Conservation (phyloP, 53 echinoderm and acorn worm genomes). For the Henricia sp. region DNA sequence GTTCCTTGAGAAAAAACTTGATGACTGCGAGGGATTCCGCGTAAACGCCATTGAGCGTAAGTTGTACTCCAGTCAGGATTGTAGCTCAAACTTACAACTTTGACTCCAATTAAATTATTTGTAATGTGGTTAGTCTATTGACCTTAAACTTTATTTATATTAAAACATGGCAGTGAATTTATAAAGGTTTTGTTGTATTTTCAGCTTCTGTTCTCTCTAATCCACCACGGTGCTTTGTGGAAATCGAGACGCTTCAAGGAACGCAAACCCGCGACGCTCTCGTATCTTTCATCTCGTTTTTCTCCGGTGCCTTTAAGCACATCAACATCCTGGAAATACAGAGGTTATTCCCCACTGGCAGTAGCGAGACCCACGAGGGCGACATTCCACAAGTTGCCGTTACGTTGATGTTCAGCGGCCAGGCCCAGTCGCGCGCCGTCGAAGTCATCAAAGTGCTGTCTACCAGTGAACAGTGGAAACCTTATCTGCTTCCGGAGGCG, state of each 20-base stretch:
- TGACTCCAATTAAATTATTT: no score
- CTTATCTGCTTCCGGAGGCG: constrained; percentile 64
- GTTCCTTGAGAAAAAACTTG: constrained; percentile 73
- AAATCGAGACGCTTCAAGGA: constrained; percentile 78
- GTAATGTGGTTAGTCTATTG: no score
- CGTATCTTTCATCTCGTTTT: constrained; percentile 70
- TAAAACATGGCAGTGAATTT: no score
- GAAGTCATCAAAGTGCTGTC: constrained; percentile 68
- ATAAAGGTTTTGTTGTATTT: constrained; percentile 24
- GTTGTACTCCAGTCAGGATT: no score
- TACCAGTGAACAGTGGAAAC: constrained; percentile 71
- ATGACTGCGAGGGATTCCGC: constrained; percentile 77
- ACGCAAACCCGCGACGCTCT: constrained; percentile 59
- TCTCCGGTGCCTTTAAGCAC: constrained; percentile 97
- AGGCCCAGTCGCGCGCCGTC: constrained; percentile 64
- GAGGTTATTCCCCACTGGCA: constrained; percentile 22
- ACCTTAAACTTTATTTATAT: no score
- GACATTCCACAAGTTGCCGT: constrained; percentile 78
- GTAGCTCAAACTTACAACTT: no score
- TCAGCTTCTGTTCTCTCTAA: constrained; percentile 91
- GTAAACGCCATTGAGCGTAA: constrained; percentile 76
- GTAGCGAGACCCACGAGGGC: background rate
- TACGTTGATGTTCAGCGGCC: constrained; percentile 73
- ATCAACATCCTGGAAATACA: constrained; percentile 75
- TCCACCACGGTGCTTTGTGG: constrained; percentile 84